phyloP scores from a whole-genome alignment of 2,113 vertebrate genomes.

The Saccopteryx bilineata region DNA sequence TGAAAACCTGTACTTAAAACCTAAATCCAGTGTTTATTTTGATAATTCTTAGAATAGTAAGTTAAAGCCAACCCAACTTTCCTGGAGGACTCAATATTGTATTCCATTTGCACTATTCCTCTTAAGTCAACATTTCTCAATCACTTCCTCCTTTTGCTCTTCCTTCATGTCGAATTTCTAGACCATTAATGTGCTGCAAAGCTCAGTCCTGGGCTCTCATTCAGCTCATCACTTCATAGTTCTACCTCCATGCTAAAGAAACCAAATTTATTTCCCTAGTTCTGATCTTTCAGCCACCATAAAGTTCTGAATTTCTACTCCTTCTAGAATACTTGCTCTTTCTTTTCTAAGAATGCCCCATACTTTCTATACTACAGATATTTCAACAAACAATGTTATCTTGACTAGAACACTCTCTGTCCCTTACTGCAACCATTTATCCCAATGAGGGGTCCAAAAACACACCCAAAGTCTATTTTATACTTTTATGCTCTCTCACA shows the following conservation, averaged over 20 bases:
- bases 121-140: not conserved
- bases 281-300: not conserved
- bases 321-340: slow-evolving; percentile 15
- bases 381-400: slow-evolving; percentile 50
- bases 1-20: slow-evolving; percentile 56
- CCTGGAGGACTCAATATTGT: not conserved
- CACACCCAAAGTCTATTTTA: not conserved
- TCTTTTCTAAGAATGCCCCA: slow-evolving; percentile 17
- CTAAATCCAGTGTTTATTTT: slow-evolving; percentile 58
- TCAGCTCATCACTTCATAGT: not conserved
- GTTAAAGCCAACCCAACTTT: slow-evolving; percentile 29
- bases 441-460: not conserved
- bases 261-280: slow-evolving; percentile 34
- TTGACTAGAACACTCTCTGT: not conserved
- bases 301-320: slow-evolving; percentile 52
- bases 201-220: not conserved
- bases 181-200: not conserved
- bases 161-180: slow-evolving; percentile 25
- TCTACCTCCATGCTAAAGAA: not conserved
- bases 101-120: not conserved
- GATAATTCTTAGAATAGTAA: slow-evolving; percentile 30
- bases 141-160: not conserved
- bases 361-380: slow-evolving; percentile 13
- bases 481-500: not conserved
- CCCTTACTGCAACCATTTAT: not conserved